Percentiles rank a stretch among this genome's conserved stretches.
Evolutionary conservation across 2,797 vertebrate species (phyloP).

Genomic region (Mormyrops boulengeri): DNA sequence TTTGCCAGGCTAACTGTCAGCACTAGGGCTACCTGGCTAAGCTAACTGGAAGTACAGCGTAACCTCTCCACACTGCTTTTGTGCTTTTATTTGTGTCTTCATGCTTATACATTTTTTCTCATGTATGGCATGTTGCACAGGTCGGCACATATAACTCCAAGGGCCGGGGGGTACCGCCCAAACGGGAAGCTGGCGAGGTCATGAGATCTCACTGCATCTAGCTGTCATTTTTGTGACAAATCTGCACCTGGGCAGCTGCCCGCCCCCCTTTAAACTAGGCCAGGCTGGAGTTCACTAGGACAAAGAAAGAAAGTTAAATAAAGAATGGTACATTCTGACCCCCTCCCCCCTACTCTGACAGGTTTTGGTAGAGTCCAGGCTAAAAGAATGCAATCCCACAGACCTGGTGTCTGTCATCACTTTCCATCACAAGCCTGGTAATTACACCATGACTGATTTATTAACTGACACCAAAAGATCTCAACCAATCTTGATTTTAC

Average conservation of each 20-base stretch:
- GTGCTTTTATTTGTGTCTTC: not conserved
- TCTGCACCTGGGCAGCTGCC: conserved; percentile 33
- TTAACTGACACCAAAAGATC: conserved; percentile 93
- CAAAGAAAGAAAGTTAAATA: not conserved
- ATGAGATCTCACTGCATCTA: conserved; percentile 27
- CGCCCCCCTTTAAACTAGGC: conserved; percentile 24
- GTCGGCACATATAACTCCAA: not conserved
- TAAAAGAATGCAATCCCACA: conserved; percentile 71
- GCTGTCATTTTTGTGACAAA: conserved; percentile 29
- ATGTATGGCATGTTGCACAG: not conserved
- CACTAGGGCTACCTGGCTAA: not conserved
- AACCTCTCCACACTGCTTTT: not conserved
- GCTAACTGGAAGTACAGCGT: not conserved
- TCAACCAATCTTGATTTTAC: conserved; percentile 75
- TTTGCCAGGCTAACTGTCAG: not conserved
- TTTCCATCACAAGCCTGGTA: conserved; percentile 78
- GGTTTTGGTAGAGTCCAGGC: conserved; percentile 61
- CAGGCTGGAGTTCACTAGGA: not conserved
- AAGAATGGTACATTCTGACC: conserved; percentile 21
- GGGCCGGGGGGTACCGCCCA: conserved; percentile 50
- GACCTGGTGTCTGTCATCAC: conserved; percentile 71
- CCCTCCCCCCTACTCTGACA: conserved; percentile 26
- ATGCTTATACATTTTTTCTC: not conserved
- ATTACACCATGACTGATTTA: conserved; percentile 97
- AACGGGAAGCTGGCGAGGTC: conserved; percentile 48